Conservation (phyloP, 2,113 vertebrate genomes). For the Fulica atra region DNA sequence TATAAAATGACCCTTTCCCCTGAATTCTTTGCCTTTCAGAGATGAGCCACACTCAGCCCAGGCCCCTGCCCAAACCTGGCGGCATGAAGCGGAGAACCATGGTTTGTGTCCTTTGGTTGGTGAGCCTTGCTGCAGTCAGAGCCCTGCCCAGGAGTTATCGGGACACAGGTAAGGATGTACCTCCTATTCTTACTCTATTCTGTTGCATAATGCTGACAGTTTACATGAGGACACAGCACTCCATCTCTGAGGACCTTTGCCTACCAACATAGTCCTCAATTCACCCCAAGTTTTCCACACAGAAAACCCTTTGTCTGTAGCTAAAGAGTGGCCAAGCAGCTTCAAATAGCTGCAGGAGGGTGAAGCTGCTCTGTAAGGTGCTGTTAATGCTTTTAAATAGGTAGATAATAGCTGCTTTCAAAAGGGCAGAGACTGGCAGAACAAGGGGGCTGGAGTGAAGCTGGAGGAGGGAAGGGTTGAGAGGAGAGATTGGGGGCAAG, state of each 20-base stretch:
- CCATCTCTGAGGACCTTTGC: background rate
- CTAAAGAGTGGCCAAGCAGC: background rate
- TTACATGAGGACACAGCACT: background rate
- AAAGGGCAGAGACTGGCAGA: too few species aligned
- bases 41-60: background rate
- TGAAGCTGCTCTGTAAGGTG: background rate
- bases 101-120: background rate
- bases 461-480: too few species aligned
- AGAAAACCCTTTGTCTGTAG: background rate
- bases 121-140: background rate
- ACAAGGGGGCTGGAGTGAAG: too few species aligned
- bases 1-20: background rate
- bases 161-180: slow-evolving; percentile 43
- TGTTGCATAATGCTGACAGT: background rate
- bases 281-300: background rate
- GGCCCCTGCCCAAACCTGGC: background rate
- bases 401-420: too few species aligned
- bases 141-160: slow-evolving; percentile 39
- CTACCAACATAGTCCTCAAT: background rate
- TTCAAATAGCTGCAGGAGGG: background rate
- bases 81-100: slow-evolving; percentile 7
- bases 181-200: background rate
- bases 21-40: background rate
- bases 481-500: too few species aligned
- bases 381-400: too few species aligned